Base-by-base conservation (phyloP, 2,888 invertebrate genomes). In the Miltochrista miniata region DNA sequence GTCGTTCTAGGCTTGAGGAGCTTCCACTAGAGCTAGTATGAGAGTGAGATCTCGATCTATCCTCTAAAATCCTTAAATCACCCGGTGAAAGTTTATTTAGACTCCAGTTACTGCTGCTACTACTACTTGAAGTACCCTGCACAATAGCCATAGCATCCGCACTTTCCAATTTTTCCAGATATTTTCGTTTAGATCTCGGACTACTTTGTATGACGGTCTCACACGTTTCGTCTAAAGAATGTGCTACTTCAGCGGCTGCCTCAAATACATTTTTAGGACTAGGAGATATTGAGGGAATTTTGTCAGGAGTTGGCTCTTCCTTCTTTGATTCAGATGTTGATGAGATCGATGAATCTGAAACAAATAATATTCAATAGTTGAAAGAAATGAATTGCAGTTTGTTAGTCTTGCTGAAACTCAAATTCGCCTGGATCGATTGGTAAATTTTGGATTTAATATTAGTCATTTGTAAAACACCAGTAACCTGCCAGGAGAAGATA, bases 191-290 rank as follows among this genome's bases (percentile, higher is more conserved):
- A 0, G 92, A 85, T 58, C 92, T 81, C 29, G 94, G 93, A 68
- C 94, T 94, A 12, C 93, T 93, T 76, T 93, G 94, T 49, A 95
- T 94, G 0, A 94, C 94, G 31, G 93, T 93, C 72, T 94, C 95
- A 14, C 95, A 95, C 0, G 95, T 93, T 70, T 94, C 94, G 67
- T 95, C 95, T 40, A 95, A 74, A 1, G 94, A 93, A 63, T 93
- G 94, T 1, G 94, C 95, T 0, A 93, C 93, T 41, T 94, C 94
- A 0, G 94, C 94, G 0, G 93, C 94, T 1, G 95, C 94, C 75
- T 95, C 94, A 42, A 95, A 77, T 12, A 95, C 79, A 58, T 82
- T 93, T 70, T 90, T 89, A 0, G 92, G 75, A 31, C 71, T 75
- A 34, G 78, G 84, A 11, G 88, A 77, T 3, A 76, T 65, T 1